These are phyloP conservation scores for Oreochromis aureus DNA, from an alignment of 2,113 vertebrate species.

Conservation along the genomic window DNA sequence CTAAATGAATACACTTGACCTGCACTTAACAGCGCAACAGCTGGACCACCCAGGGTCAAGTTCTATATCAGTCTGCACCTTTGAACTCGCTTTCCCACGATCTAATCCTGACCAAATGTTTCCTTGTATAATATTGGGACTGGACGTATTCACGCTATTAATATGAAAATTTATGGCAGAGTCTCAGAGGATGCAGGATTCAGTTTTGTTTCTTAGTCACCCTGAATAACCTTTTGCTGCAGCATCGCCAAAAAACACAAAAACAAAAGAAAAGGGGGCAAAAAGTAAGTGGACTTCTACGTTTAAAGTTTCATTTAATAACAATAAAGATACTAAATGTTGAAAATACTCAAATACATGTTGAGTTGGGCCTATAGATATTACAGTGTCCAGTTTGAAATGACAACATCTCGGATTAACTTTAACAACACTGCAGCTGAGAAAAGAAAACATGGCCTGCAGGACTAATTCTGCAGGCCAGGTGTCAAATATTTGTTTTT, in stretches of 20 bases:
- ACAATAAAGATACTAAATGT: background rate
- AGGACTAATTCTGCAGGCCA: background rate
- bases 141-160: background rate
- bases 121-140: background rate
- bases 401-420: background rate
- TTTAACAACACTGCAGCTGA: background rate
- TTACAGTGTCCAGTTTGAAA: background rate
- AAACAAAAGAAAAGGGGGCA: background rate
- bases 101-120: background rate
- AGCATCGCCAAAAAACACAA: background rate
- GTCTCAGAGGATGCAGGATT: background rate
- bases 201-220: background rate
- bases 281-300: accelerated
- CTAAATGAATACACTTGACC: background rate
- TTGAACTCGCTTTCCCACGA: background rate
- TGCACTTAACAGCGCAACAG: background rate
- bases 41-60: background rate
- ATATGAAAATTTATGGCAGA: background rate
- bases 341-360: background rate
- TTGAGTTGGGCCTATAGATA: background rate
- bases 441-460: background rate
- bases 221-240: background rate
- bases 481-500: background rate
- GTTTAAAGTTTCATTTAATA: background rate
- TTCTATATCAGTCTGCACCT: background rate